Evolutionary conservation across 2,888 invertebrate genomes (phyloP).

Genomic region (Tinea pellionella): DNA sequence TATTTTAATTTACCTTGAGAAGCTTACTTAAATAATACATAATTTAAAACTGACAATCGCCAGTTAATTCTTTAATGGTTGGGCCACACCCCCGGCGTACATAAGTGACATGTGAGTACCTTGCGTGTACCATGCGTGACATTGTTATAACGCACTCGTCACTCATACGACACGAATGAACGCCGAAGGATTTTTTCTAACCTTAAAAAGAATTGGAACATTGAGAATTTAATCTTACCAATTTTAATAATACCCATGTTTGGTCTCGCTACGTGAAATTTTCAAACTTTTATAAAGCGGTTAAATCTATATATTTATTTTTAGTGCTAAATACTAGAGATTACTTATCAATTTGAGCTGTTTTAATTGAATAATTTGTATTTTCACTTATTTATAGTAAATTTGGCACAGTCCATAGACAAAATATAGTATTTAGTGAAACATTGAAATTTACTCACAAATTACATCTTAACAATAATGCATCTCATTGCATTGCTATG

Average conservation of each 20-base stretch:
- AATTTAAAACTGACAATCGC: no score
- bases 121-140: no score
- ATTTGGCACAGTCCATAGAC: not conserved
- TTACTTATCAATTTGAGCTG: not conserved
- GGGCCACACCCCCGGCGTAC: no score
- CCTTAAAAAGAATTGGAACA: not conserved
- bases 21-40: no score
- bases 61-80: no score
- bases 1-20: conserved; percentile 7
- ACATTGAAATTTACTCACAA: not conserved
- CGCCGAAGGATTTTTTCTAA: no score
- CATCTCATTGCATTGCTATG: not conserved
- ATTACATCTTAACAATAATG: conserved; percentile 6
- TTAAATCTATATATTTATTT: not conserved
- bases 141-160: no score
- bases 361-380: not conserved
- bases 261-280: not conserved
- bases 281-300: not conserved
- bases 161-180: no score
- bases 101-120: no score
- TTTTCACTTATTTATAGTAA: not conserved
- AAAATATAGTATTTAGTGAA: not conserved
- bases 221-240: not conserved
- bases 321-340: not conserved
- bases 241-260: not conserved